These are phyloP conservation scores for Eupeodes luniger DNA, from an alignment of 2,888 invertebrate species.

Conservation along the genomic window DNA sequence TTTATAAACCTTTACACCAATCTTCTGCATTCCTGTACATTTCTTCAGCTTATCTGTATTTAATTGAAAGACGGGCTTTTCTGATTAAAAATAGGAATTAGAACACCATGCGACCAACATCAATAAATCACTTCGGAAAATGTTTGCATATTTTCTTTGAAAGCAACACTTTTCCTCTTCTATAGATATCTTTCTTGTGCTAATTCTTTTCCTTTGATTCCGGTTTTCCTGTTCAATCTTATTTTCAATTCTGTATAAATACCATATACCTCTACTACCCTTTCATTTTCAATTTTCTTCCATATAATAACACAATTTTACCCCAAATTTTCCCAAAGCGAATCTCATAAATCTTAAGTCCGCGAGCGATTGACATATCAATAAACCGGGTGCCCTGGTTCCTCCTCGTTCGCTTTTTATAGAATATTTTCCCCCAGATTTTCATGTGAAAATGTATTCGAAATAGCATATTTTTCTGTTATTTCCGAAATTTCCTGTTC, in stretches of 20 bases:
- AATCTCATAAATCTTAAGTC: conserved; percentile 68
- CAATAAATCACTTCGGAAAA: neutral
- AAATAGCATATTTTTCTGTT: conserved; percentile 59
- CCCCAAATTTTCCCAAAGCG: conserved; percentile 37
- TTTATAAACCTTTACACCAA: too few relatives aligned
- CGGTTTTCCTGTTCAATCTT: neutral
- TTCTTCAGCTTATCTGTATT: too few relatives aligned
- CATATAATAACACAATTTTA: conserved; percentile 52
- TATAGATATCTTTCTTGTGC: neutral
- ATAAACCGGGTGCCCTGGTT: conserved; percentile 56
- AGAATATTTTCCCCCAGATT: conserved; percentile 4
- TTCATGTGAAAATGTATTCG: conserved; percentile 63
- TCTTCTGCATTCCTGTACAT: too few relatives aligned
- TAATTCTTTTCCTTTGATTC: conserved; percentile 3
- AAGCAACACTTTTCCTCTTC: neutral
- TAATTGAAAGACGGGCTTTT: too few relatives aligned
- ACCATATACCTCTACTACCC: neutral
- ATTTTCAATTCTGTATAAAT: neutral
- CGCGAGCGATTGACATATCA: conserved; percentile 70
- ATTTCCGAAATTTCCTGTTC: conserved; percentile 36
- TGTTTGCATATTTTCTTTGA: neutral
- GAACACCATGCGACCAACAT: too few relatives aligned
- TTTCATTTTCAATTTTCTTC: conserved; percentile 41
- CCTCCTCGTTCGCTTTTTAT: conserved; percentile 13
- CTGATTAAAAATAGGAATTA: too few relatives aligned